A percentile compares a stretch with the other conserved stretches of the same genome.
Conservation (phyloP, 2,888 invertebrate genomes). For the Synanthedon vespiformis region DNA sequence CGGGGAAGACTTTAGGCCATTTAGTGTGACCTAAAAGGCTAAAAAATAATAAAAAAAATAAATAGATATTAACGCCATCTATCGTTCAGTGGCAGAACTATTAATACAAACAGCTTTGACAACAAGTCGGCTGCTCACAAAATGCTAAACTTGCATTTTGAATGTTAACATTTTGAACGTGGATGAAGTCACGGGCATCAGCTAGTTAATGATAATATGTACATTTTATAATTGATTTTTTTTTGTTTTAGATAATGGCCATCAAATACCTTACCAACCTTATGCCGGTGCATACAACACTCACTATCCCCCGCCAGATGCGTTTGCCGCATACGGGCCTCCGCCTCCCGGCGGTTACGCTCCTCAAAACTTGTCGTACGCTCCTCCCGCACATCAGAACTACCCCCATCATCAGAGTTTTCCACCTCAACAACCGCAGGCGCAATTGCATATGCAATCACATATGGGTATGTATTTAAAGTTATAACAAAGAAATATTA, state of each 20-base stretch:
- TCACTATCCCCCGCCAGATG: constrained; percentile 64
- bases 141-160: no score
- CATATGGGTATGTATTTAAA: constrained; percentile 45
- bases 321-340: constrained; percentile 61
- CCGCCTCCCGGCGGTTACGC: constrained; percentile 62
- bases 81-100: no score
- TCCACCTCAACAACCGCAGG: constrained; percentile 54
- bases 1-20: no score
- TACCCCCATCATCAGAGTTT: constrained; percentile 64
- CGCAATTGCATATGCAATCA: constrained; percentile 59
- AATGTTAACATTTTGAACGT: no score
- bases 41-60: no score
- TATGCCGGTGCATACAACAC: constrained; percentile 65
- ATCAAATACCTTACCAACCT: constrained; percentile 65
- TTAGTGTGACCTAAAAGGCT: no score
- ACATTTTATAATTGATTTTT: background rate
- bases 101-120: no score
- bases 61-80: no score
- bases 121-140: no score
- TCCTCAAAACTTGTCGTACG: constrained; percentile 61
- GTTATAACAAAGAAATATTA: no score
- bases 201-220: no score
- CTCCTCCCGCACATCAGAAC: constrained; percentile 64
- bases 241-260: constrained; percentile 60
- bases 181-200: no score